These are phyloP conservation scores for Salticus scenicus DNA, from an alignment of 2,888 invertebrate genomes.

Conservation along the genomic window DNA sequence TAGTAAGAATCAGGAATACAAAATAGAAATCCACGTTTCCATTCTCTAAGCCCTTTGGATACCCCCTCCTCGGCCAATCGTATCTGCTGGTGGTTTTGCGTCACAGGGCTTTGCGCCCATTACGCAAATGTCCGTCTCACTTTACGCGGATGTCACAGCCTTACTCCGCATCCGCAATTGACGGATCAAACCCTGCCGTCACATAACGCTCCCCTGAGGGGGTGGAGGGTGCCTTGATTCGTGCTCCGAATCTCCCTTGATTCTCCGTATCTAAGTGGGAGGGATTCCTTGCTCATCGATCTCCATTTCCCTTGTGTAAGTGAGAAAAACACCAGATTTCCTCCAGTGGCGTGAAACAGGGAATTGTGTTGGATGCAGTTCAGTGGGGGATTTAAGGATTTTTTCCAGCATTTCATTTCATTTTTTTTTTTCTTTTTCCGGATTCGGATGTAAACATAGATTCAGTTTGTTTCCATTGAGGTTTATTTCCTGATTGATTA, in stretches of 20 bases:
- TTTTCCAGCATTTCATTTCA: neutral
- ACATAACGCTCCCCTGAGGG: neutral
- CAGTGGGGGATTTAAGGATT: neutral
- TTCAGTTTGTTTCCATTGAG: too few relatives aligned
- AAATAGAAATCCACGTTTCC: neutral
- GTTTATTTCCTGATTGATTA: too few relatives aligned
- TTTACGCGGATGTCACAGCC: conserved; percentile 6
- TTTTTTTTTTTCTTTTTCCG: too few relatives aligned
- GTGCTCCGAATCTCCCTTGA: conserved; percentile 35
- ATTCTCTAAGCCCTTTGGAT: neutral
- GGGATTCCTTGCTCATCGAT: conserved; percentile 15
- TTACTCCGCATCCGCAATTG: conserved; percentile 6
- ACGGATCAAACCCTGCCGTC: neutral
- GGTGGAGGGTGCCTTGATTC: neutral
- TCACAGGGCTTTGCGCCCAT: conserved; percentile 15
- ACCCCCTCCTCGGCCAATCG: conserved; percentile 6
- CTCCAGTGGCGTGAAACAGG: conserved; percentile 2
- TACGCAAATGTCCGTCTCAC: conserved; percentile 19
- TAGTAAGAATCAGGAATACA: neutral
- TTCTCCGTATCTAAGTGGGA: conserved; percentile 64
- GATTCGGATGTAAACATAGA: too few relatives aligned
- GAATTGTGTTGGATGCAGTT: neutral
- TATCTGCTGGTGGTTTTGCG: conserved; percentile 10
- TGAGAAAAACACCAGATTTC: conserved; percentile 12
- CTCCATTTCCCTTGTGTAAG: conserved; percentile 9